Percentiles rank a stretch among this genome's conserved stretches.
These are phyloP conservation scores for Phengaris arion DNA, from an alignment of 2,888 invertebrate species.

Conservation along the genomic window DNA sequence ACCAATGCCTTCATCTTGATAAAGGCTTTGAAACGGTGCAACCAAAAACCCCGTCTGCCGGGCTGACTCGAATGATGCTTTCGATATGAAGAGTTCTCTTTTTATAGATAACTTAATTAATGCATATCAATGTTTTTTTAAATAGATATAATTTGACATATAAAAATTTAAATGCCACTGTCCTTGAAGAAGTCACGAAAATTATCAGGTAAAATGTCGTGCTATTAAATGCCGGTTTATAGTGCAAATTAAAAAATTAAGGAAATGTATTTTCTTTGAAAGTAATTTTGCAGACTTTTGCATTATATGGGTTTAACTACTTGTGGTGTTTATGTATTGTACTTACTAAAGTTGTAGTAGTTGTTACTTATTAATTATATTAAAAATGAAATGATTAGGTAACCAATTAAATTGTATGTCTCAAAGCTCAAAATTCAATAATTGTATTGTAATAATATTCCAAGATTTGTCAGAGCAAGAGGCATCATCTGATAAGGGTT, in stretches of 20 bases:
- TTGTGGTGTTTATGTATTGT: no score
- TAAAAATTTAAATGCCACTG: slow-evolving; percentile 53
- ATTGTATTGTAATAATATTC: no score
- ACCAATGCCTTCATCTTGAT: slow-evolving; percentile 66
- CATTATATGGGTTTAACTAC: no score
- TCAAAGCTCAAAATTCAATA: no score
- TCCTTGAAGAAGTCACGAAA: slow-evolving; percentile 56
- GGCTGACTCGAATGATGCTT: slow-evolving; percentile 37
- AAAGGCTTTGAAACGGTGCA: slow-evolving; percentile 55
- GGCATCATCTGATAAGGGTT: no score
- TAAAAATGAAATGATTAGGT: no score
- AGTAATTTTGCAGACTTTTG: no score
- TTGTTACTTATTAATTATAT: no score
- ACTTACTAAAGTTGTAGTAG: no score
- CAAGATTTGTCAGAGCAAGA: no score
- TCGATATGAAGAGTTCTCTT: slow-evolving; percentile 47
- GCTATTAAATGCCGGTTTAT: slow-evolving; percentile 27
- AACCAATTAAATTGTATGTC: no score
- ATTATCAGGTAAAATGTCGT: slow-evolving; percentile 44
- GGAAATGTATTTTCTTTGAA: slow-evolving; percentile 14
- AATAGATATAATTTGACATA: slow-evolving; percentile 47
- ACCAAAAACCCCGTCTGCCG: slow-evolving; percentile 62
- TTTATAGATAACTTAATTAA: slow-evolving; percentile 63
- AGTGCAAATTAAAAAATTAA: slow-evolving; percentile 11
- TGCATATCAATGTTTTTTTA: slow-evolving; percentile 47